Percentiles rank a stretch among this genome's conserved stretches.
Conservation (phyloP, 1,140 invertebrate genomes). For the Eumaeus atala region DNA sequence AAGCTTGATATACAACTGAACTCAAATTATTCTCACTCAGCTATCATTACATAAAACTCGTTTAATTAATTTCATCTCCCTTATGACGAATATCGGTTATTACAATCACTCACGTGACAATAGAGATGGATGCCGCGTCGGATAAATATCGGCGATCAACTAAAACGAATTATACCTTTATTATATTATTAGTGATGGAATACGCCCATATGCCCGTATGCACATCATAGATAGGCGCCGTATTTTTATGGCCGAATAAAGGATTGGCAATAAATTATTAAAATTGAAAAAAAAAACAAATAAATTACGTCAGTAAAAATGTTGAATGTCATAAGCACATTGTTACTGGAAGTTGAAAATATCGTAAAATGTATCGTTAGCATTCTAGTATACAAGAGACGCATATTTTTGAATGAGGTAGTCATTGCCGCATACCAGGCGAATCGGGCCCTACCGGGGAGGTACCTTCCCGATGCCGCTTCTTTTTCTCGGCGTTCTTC, state of each 20-base stretch:
- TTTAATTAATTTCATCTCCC: too few relatives aligned
- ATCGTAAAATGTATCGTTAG: background rate
- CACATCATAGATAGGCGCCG: background rate
- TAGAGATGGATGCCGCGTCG: background rate
- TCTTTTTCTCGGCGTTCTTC: too few relatives aligned
- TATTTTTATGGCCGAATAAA: slow-evolving; percentile 6
- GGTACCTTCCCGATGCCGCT: too few relatives aligned
- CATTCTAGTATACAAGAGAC: too few relatives aligned
- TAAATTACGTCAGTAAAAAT: slow-evolving; percentile 1
- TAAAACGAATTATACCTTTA: slow-evolving; percentile 10
- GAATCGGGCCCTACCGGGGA: too few relatives aligned
- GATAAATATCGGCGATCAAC: background rate
- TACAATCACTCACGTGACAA: background rate
- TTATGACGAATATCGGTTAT: too few relatives aligned
- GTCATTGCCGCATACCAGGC: too few relatives aligned
- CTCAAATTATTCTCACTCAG: too few relatives aligned
- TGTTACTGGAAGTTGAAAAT: background rate
- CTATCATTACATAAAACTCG: too few relatives aligned
- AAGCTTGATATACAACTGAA: too few relatives aligned
- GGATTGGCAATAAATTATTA: background rate
- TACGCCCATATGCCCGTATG: background rate
- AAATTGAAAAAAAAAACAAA: background rate
- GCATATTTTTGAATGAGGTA: too few relatives aligned
- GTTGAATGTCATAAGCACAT: background rate
- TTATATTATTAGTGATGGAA: background rate